Conservation (phyloP, 2,113 vertebrate species). For the Forbesichthys papilliferus region DNA sequence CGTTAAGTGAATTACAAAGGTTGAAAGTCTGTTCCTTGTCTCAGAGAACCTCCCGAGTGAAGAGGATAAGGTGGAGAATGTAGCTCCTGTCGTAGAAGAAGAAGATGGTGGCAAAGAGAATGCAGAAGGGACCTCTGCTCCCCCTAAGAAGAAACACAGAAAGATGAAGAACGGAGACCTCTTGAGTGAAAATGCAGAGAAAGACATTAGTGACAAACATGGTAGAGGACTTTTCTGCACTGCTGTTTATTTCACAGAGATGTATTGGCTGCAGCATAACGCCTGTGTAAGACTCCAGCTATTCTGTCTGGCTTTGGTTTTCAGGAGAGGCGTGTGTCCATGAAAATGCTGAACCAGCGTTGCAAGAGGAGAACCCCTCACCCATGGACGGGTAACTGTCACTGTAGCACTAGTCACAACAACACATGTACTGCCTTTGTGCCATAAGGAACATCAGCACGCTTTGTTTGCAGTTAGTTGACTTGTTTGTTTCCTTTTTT, state of each 20-base stretch:
- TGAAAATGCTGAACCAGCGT: conserved; percentile 45
- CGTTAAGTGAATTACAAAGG: no score
- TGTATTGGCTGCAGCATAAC: no score
- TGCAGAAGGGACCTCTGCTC: conserved; percentile 40
- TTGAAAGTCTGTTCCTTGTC: no score
- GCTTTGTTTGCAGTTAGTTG: no score
- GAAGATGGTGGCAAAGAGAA: conserved; percentile 84
- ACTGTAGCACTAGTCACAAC: no score
- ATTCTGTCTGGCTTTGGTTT: not conserved
- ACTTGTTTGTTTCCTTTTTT: no score
- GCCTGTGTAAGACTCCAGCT: not conserved
- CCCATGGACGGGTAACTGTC: conserved; percentile 49
- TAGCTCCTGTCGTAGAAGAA: conserved; percentile 43
- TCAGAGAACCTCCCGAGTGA: conserved; percentile 34
- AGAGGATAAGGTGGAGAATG: conserved; percentile 30
- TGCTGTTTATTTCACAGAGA: not conserved
- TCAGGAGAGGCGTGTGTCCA: conserved; percentile 47
- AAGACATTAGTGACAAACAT: conserved; percentile 35
- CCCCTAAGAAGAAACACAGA: conserved; percentile 71
- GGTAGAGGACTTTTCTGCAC: conserved; percentile 10
- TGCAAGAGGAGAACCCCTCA: conserved; percentile 40
- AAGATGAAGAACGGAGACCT: conserved; percentile 60
- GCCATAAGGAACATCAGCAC: no score
- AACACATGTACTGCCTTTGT: no score
- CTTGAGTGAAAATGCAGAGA: conserved; percentile 45